Evolutionary conservation across 2,888 invertebrate species (phyloP).

Genomic region (Dasysyrphus tricinctus): DNA sequence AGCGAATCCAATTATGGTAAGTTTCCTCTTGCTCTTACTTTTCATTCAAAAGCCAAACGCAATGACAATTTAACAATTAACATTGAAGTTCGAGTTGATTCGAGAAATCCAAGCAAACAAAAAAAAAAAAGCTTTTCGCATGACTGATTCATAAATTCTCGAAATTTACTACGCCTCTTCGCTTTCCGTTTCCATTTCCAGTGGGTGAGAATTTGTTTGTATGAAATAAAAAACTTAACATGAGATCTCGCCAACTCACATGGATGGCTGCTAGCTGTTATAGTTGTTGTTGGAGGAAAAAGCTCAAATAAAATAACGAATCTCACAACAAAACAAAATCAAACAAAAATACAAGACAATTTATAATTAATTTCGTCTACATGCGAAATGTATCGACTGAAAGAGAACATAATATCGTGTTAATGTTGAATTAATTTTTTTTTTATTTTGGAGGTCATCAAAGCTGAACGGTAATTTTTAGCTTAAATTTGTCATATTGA

Average conservation of each 20-base stretch:
- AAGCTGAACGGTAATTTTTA: background rate
- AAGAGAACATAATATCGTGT: constrained; percentile 18
- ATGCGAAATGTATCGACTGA: constrained; percentile 2
- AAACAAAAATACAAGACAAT: constrained; percentile 20
- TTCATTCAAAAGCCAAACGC: constrained; percentile 32
- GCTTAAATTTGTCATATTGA: constrained; percentile 2
- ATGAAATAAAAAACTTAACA: constrained; percentile 8
- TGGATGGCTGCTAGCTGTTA: background rate
- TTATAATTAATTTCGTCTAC: background rate
- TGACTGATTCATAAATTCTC: constrained; percentile 42
- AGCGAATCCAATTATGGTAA: constrained; percentile 63
- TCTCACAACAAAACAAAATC: constrained; percentile 37
- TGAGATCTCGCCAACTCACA: constrained; percentile 14
- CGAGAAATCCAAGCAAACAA: constrained; percentile 5
- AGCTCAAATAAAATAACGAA: constrained; percentile 35
- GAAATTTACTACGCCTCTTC: constrained; percentile 30
- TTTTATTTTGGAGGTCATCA: constrained; percentile 31
- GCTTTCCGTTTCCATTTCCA: constrained; percentile 35
- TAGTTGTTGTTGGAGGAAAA: constrained; percentile 2
- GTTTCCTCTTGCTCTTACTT: constrained; percentile 49
- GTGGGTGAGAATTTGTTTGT: constrained; percentile 7
- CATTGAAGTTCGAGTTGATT: constrained; percentile 34
- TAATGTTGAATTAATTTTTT: background rate
- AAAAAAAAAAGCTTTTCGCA: constrained; percentile 28
- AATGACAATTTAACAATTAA: constrained; percentile 3